Conservation (phyloP, 2,113 vertebrate species). For the Catharus bicknelli region DNA sequence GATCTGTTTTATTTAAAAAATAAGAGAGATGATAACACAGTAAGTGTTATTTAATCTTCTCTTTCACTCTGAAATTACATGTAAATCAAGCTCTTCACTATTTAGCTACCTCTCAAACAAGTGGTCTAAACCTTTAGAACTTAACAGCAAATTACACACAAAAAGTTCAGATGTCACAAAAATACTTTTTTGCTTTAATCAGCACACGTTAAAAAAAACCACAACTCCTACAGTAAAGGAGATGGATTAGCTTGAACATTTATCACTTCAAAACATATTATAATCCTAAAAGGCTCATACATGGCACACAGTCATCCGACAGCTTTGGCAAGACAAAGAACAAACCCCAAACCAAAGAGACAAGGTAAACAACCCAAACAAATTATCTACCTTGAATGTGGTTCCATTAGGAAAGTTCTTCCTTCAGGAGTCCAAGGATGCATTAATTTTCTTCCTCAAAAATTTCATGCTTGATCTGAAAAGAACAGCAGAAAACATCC, state of each 20-base stretch:
- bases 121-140: background rate
- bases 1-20: background rate
- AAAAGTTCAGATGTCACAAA: background rate
- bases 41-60: background rate
- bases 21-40: background rate
- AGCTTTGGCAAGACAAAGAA: background rate
- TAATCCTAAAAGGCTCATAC: background rate
- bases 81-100: background rate
- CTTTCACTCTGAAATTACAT: background rate
- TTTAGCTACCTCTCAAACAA: background rate
- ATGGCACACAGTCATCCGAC: background rate
- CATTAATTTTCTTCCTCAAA: slow-evolving; percentile 2
- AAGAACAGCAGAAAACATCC: background rate
- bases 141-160: background rate
- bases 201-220: background rate
- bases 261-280: background rate
- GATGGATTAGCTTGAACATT: background rate
- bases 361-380: background rate
- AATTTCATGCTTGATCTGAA: slow-evolving; percentile 26
- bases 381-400: slow-evolving; percentile 36
- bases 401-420: slow-evolving; percentile 32
- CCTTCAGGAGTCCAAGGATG: slow-evolving; percentile 39
- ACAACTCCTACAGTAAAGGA: background rate
- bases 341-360: background rate
- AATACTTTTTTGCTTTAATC: background rate